Evolutionary conservation across 1,140 invertebrate genomes (phyloP).

Genomic region (Ylistrum balloti): DNA sequence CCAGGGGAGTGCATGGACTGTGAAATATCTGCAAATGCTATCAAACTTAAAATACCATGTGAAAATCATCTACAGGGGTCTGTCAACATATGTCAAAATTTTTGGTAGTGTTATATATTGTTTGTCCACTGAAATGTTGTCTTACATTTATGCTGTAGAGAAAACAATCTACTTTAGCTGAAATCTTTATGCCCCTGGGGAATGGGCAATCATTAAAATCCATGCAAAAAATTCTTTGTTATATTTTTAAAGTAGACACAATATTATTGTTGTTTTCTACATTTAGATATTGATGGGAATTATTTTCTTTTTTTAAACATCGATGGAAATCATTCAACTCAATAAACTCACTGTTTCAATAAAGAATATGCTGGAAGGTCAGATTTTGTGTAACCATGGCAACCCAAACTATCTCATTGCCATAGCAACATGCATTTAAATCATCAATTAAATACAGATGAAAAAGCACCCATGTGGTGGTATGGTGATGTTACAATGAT

Average conservation of each 20-base stretch:
- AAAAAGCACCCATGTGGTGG: not conserved
- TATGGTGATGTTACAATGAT: not conserved
- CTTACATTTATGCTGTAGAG: not conserved
- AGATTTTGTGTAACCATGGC: not conserved
- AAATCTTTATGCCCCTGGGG: too few species aligned
- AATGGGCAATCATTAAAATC: too few species aligned
- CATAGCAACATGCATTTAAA: not conserved
- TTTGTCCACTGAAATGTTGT: not conserved
- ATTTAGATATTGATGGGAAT: not conserved
- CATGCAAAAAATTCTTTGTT: too few species aligned
- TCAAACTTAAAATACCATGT: conserved; percentile 39
- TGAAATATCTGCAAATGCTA: conserved; percentile 5
- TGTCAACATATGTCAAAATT: conserved; percentile 25
- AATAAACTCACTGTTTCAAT: not conserved
- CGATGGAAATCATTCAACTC: not conserved
- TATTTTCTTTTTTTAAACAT: not conserved
- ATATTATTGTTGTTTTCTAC: too few species aligned
- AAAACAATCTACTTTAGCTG: not conserved
- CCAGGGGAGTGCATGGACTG: not conserved
- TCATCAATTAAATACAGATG: conserved; percentile 34
- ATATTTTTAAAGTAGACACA: too few species aligned
- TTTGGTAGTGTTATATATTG: not conserved
- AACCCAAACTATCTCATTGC: not conserved
- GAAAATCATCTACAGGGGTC: not conserved
- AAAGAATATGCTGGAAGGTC: not conserved